Base-by-base conservation (phyloP, 1,140 invertebrate species). In the Camponotus pennsylvanicus region DNA sequence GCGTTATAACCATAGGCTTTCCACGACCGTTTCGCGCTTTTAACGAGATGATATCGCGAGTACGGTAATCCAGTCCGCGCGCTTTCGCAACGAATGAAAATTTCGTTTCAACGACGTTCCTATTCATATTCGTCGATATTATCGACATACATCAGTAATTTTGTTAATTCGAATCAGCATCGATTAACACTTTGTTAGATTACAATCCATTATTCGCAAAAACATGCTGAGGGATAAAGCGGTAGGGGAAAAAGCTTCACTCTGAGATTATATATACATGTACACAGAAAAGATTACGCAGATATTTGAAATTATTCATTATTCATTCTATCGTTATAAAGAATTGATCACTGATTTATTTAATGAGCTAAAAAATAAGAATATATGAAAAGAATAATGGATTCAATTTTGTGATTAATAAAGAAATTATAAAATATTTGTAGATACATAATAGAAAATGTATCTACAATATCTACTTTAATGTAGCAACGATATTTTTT, bases 1-100 rank as follows among this genome's bases (percentile, higher is more conserved):
- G 57, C 75, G 83, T 89, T 89, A 73, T 57, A 78, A 78, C 75
- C 61, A 45, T 77, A 45, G 49, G 49, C 64, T 66, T 89, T 88
- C 67, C 63, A 70, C 71, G 55, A 89, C 32, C 59, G 32, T 75
- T 61, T 34, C 49, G 80, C 9, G n/a, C 55, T 75, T 83, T 73
- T 59, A 82, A 61, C 66, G 79, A 82, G 79, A 61, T 80, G 45
- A 18, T 37, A 73, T 45, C 69, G 70, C 80, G 15, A 18, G 8
- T 45, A 77, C 11, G 27, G 52, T 49, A 84, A 77, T 75, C 82
- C 57, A n/a, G 57, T 49, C 8, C 73, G 18, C 37, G 59, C 49
- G 34, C 21, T 67, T 76, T 55, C 40, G 42, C 73, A 32, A 42
- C 45, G 37, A 79, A 85, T 77, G 57, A 61, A 80, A 80, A 80